Conservation (phyloP, 2,888 invertebrate species). For the Xanthorhoe spadicearia region DNA sequence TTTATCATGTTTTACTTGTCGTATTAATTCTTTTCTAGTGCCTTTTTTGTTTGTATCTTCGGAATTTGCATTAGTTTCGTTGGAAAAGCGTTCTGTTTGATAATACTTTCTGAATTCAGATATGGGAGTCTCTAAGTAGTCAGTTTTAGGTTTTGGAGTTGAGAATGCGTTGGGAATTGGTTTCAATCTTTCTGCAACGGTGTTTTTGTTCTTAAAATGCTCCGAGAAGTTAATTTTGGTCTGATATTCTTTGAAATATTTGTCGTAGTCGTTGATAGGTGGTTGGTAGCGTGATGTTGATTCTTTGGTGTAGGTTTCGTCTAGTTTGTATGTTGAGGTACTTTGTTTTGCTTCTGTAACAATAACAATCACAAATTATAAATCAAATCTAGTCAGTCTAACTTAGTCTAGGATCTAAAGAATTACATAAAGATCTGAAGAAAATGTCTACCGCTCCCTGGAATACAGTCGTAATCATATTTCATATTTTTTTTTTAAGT, state of each 20-base stretch:
- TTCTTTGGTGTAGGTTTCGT: slow-evolving; percentile 35
- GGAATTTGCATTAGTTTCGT: slow-evolving; percentile 2
- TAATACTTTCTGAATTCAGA: slow-evolving; percentile 72
- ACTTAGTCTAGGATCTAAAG: too few species aligned
- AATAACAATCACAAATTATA: not conserved
- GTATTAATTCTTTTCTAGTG: slow-evolving; percentile 34
- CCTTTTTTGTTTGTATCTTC: not conserved
- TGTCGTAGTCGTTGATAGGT: slow-evolving; percentile 52
- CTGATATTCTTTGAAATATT: slow-evolving; percentile 63
- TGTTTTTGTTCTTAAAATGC: slow-evolving; percentile 54
- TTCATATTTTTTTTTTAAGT: too few species aligned
- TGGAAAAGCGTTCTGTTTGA: slow-evolving; percentile 42
- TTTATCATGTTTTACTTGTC: slow-evolving; percentile 44
- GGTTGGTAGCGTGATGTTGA: slow-evolving; percentile 39
- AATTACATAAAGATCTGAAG: too few species aligned
- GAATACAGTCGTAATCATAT: too few species aligned
- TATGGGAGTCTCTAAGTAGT: slow-evolving; percentile 68
- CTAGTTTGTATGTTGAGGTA: slow-evolving; percentile 43
- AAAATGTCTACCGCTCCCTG: too few species aligned
- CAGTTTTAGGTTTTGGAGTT: slow-evolving; percentile 14
- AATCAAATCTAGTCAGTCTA: not conserved
- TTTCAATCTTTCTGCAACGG: slow-evolving; percentile 23
- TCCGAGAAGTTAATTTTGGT: slow-evolving; percentile 51
- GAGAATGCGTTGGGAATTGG: slow-evolving; percentile 28
- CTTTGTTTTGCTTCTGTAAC: slow-evolving; percentile 49